Evolutionary conservation across 2,113 vertebrate genomes (phyloP), one percentile per base, ranked within the genome.

Genomic region (Prunella himalayana): DNA sequence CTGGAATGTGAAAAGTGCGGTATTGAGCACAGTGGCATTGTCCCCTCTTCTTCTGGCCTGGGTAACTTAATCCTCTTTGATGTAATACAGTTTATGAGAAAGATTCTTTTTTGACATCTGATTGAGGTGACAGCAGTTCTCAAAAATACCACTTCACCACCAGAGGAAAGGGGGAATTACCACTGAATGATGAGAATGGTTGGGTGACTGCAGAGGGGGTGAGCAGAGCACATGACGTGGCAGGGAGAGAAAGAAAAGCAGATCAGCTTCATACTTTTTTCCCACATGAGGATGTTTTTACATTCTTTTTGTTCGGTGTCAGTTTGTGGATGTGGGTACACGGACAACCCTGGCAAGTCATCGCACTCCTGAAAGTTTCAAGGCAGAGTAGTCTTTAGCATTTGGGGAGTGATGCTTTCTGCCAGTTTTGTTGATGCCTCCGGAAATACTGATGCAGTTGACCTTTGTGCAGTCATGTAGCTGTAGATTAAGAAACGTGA

Each of bases 291-390:
- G 9, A 13, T 84, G 33, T 59, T 93, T 84, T 72, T 60, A 27
- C 3, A 0, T 68, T 83, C 27, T 53, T 42, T 41, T 75, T 64
- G 39, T 83, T 95, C 30, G 3, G 24, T 20, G 51, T 70, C 51
- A 33, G 24, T 44, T 93, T 73, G n/a, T 56, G 76, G 37, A 16
- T 79, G 31, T 64, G n/a, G 37, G 15, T 88, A 28, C 27, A 4
- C 0, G 0, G 35, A 10, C 0, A 0, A 30, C 44, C 69, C 64
- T 64, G 64, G 41, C 42, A 37, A 71, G 60, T 88, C 54, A 25
- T 17, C 7, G 5, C 1, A 1, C 39, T 84, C 18, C 60, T 82
- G n/a, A 16, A 90, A 72, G 78, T 56, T 53, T 54, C 21, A 47
- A 81, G 71, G 53, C 72, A 53, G 71, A 83, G 61, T 37, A 73